Evolutionary conservation across 1,140 invertebrate species (phyloP).

Genomic region (Lasioglossum baleicum): DNA sequence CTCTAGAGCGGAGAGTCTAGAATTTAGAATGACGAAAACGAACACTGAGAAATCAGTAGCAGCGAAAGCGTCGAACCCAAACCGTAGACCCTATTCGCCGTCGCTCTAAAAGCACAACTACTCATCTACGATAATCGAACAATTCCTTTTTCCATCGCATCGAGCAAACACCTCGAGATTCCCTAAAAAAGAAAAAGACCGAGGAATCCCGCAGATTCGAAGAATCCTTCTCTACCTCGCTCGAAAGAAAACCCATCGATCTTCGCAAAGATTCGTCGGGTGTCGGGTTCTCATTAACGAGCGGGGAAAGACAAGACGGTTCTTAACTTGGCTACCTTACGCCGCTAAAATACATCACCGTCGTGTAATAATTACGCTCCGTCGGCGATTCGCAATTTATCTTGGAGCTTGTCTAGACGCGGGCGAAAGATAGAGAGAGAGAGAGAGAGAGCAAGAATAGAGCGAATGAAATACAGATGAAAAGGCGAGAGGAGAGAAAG

Average conservation of each 20-base stretch:
- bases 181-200: background rate
- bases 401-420: background rate
- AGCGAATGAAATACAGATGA: no score
- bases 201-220: no score
- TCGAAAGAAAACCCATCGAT: background rate
- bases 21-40: no score
- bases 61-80: background rate
- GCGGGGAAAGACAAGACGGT: constrained; percentile 11
- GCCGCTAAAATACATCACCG: background rate
- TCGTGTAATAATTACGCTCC: background rate
- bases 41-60: no score
- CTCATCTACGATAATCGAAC: constrained; percentile 66
- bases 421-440: background rate
- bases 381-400: background rate
- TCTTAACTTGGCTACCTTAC: constrained; percentile 7
- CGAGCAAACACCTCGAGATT: constrained; percentile 44
- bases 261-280: background rate
- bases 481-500: no score
- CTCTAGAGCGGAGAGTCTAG: no score
- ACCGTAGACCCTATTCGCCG: background rate
- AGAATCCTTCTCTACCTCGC: background rate
- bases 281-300: constrained; percentile 4
- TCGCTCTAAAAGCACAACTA: constrained; percentile 58
- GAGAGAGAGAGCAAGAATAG: no score
- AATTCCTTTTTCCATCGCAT: constrained; percentile 69